Conservation (phyloP, 2,888 invertebrate genomes). For the Alloplasta piceator region DNA sequence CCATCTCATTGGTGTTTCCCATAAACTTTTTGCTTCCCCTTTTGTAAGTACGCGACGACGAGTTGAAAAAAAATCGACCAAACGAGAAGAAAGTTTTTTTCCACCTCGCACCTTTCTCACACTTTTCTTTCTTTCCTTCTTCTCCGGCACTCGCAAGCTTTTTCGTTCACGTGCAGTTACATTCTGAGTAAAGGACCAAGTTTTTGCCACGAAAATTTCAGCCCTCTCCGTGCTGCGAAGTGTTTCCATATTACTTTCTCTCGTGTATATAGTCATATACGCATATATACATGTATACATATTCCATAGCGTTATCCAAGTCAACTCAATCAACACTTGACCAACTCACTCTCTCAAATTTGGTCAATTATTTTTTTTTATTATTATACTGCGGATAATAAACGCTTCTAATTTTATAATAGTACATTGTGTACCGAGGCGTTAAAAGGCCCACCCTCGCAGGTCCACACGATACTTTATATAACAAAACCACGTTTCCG, state of each 20-base stretch:
- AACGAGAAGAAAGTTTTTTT: constrained; percentile 52
- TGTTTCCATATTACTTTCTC: constrained; percentile 51
- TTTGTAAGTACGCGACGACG: constrained; percentile 52
- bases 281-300: too few relatives aligned
- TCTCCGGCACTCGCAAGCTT: constrained; percentile 42
- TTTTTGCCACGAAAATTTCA: constrained; percentile 60
- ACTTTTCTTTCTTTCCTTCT: constrained; percentile 22
- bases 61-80: constrained; percentile 54
- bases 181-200: constrained; percentile 38
- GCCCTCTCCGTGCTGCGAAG: constrained; percentile 50
- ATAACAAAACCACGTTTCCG: too few relatives aligned
- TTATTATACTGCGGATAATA: too few relatives aligned
- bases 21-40: constrained; percentile 8
- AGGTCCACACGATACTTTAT: too few relatives aligned
- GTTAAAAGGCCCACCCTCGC: too few relatives aligned
- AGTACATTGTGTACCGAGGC: too few relatives aligned
- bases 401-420: too few relatives aligned
- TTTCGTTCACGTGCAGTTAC: constrained; percentile 30
- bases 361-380: too few relatives aligned
- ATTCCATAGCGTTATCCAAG: too few relatives aligned
- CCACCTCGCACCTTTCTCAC: constrained; percentile 12
- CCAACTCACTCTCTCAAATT: too few relatives aligned
- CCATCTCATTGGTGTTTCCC: constrained; percentile 8
- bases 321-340: too few relatives aligned
- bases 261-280: background rate